Evolutionary conservation across 2,888 invertebrate genomes (phyloP).

Genomic region (Philhelius pedissequus): DNA sequence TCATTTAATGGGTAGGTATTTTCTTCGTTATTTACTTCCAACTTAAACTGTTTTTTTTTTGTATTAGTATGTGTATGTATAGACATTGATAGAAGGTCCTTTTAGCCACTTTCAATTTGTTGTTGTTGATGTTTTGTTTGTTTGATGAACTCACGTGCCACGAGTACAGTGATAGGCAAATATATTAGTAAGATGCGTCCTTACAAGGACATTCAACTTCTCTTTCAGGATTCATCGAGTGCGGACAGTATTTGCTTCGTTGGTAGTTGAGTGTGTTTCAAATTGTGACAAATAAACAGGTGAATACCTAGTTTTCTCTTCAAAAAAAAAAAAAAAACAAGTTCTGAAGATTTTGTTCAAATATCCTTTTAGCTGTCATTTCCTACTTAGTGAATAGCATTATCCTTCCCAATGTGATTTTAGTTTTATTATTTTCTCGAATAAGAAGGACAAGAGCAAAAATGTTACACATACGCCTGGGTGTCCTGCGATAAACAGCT

Average conservation of each 20-base stretch:
- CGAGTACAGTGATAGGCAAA: neutral
- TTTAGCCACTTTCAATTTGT: neutral
- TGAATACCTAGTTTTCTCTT: slow-evolving; percentile 15
- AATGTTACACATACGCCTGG: slow-evolving; percentile 37
- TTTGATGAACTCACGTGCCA: slow-evolving; percentile 10
- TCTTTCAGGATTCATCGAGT: slow-evolving; percentile 35
- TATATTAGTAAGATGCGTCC: slow-evolving; percentile 4
- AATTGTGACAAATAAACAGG: slow-evolving; percentile 41
- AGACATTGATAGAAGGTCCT: neutral
- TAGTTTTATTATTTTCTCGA: neutral
- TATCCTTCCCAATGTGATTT: neutral
- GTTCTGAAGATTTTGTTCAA: slow-evolving; percentile 12
- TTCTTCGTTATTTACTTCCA: slow-evolving; percentile 3
- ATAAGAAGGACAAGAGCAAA: neutral
- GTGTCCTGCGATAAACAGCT: neutral
- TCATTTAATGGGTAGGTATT: slow-evolving; percentile 19
- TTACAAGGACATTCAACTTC: slow-evolving; percentile 26
- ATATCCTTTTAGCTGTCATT: slow-evolving; percentile 2
- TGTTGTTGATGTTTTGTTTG: neutral
- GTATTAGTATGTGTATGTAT: too few species aligned
- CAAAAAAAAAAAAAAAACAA: neutral
- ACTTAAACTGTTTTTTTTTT: neutral
- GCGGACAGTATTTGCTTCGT: slow-evolving; percentile 46
- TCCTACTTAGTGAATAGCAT: neutral
- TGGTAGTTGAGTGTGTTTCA: neutral